These are phyloP conservation scores for Atrina japonica DNA, from an alignment of 2,888 invertebrate species.

Conservation along the genomic window DNA sequence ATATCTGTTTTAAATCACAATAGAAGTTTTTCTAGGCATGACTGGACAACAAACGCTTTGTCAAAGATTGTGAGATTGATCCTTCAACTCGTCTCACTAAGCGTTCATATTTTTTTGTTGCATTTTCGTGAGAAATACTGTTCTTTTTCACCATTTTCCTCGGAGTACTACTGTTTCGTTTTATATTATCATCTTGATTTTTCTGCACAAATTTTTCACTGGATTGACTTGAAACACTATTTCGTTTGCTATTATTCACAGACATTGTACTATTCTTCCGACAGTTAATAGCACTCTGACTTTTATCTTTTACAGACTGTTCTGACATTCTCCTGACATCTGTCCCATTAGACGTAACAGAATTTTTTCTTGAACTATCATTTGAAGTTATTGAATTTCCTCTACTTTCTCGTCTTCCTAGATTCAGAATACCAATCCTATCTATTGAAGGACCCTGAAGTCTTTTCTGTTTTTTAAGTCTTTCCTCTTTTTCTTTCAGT, in stretches of 20 bases:
- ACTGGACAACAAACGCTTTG: constrained; percentile 26
- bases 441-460: constrained; percentile 20
- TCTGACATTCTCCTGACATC: too few relatives aligned
- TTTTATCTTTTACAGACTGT: too few relatives aligned
- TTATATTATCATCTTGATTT: too few relatives aligned
- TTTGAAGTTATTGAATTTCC: background rate
- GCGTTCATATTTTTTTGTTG: constrained; percentile 40
- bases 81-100: constrained; percentile 52
- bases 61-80: constrained; percentile 38
- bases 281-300: too few relatives aligned
- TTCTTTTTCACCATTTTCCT: too few relatives aligned
- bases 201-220: background rate
- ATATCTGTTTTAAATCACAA: too few relatives aligned
- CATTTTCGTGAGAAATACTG: too few relatives aligned
- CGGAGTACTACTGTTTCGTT: too few relatives aligned
- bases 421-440: constrained; percentile 27
- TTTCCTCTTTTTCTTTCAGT: constrained; percentile 24
- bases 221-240: background rate
- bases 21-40: background rate
- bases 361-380: background rate
- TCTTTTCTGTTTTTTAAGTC: constrained; percentile 27
- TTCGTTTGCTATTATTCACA: too few relatives aligned
- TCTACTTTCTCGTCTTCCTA: background rate
- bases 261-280: too few relatives aligned
- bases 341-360: background rate